Conservation (phyloP, 2,888 invertebrate species). For the Hirtodrosophila alboralis region DNA sequence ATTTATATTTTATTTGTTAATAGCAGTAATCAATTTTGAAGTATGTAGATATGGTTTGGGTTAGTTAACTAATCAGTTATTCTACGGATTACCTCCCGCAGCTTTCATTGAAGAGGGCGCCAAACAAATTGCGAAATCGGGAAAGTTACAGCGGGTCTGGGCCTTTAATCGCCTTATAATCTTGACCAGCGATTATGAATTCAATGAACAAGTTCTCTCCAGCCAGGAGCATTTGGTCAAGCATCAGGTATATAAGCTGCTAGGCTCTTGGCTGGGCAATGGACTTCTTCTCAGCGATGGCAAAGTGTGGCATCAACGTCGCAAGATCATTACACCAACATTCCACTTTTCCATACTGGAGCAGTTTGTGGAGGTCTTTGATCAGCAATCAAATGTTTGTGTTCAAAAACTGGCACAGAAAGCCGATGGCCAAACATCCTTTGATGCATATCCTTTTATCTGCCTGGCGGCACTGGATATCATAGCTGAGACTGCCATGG, state of each 20-base stretch:
- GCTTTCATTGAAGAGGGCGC: slow-evolving; percentile 49
- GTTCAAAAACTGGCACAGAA: slow-evolving; percentile 85
- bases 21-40: neutral
- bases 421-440: slow-evolving; percentile 76
- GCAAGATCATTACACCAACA: slow-evolving; percentile 90
- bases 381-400: slow-evolving; percentile 87
- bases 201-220: slow-evolving; percentile 83
- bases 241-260: slow-evolving; percentile 70
- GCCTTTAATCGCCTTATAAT: slow-evolving; percentile 84
- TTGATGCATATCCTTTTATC: slow-evolving; percentile 87
- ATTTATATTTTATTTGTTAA: neutral
- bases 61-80: neutral
- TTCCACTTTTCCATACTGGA: slow-evolving; percentile 92
- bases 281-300: slow-evolving; percentile 80
- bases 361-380: slow-evolving; percentile 89
- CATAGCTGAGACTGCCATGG: slow-evolving; percentile 84
- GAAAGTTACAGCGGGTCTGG: slow-evolving; percentile 82
- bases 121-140: slow-evolving; percentile 68
- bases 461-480: slow-evolving; percentile 86
- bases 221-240: slow-evolving; percentile 78
- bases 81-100: slow-evolving; percentile 6
- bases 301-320: slow-evolving; percentile 87
- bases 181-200: slow-evolving; percentile 83
- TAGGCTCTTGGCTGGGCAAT: slow-evolving; percentile 79
- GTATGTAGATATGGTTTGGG: too few relatives aligned